A percentile compares a stretch with the other conserved stretches of the same genome.
phyloP scores from a whole-genome alignment of 2,113 vertebrate genomes.

The Melanotaenia duboulayi region DNA sequence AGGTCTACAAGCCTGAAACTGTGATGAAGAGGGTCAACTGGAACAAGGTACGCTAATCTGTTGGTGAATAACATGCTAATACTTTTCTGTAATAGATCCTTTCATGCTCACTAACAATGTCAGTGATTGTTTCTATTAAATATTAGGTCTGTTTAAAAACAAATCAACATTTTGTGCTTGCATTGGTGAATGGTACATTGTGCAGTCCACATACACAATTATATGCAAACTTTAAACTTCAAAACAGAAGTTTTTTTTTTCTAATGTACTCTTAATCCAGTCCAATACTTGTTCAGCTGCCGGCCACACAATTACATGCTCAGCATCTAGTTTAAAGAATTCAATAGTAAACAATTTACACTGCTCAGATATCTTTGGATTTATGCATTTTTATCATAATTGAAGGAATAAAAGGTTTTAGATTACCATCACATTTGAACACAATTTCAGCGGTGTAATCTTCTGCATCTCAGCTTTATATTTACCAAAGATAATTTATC shows the following conservation, averaged over 20 bases:
- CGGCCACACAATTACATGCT: conserved; percentile 40
- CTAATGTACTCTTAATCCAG: conserved; percentile 44
- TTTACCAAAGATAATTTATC: conserved; percentile 58
- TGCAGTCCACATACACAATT: not conserved
- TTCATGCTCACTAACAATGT: not conserved
- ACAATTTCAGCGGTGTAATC: conserved; percentile 56
- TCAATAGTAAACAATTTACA: conserved; percentile 64
- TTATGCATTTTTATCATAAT: conserved; percentile 51
- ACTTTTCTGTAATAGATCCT: not conserved
- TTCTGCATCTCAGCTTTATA: conserved; percentile 28
- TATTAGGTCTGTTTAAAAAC: not conserved
- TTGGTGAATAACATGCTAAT: no score
- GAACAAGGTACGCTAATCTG: conserved; percentile 89
- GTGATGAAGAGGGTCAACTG: conserved; percentile 97
- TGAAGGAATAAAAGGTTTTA: conserved; percentile 58
- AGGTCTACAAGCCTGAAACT: conserved; percentile 89
- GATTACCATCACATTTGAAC: conserved; percentile 62
- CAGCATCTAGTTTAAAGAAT: conserved; percentile 51
- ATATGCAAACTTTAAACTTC: conserved; percentile 39
- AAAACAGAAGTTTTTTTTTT: conserved; percentile 24
- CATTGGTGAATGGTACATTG: not conserved
- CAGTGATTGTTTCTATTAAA: no score
- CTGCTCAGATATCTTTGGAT: conserved; percentile 66
- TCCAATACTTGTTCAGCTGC: conserved; percentile 43
- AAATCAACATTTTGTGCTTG: not conserved